phyloP scores from a whole-genome alignment of 1,140 invertebrate genomes.

The Tetraneura akinire region DNA sequence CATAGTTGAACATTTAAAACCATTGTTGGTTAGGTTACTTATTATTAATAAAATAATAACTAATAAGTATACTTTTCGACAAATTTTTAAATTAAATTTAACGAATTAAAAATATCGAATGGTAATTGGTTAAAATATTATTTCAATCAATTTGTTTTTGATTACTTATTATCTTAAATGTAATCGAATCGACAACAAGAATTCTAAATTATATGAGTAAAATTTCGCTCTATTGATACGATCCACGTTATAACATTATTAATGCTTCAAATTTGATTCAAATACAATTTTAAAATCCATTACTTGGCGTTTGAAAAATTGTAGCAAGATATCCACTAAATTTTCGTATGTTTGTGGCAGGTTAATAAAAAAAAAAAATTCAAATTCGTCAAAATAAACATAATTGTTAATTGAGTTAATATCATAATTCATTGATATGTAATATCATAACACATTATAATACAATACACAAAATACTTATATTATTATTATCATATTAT shows the following conservation, averaged over 20 bases:
- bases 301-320: not conserved
- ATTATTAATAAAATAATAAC: too few relatives aligned
- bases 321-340: too few relatives aligned
- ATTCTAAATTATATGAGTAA: constrained; percentile 13
- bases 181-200: not conserved
- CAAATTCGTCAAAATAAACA: not conserved
- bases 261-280: constrained; percentile 9
- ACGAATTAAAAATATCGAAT: not conserved
- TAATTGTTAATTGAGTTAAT: constrained; percentile 10
- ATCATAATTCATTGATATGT: too few relatives aligned
- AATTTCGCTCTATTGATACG: not conserved
- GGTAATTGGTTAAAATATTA: constrained; percentile 3
- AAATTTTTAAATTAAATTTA: not conserved
- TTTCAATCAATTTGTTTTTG: not conserved
- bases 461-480: not conserved
- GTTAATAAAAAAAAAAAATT: too few relatives aligned
- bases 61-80: not conserved
- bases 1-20: too few relatives aligned
- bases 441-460: too few relatives aligned
- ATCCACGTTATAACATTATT: not conserved
- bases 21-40: too few relatives aligned
- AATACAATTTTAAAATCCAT: not conserved
- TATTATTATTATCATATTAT: constrained; percentile 12
- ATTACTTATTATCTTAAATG: not conserved
- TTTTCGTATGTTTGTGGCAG: too few relatives aligned